Evolutionary conservation across 2,888 invertebrate species (phyloP).

Genomic region (Notodonta ziczac): DNA sequence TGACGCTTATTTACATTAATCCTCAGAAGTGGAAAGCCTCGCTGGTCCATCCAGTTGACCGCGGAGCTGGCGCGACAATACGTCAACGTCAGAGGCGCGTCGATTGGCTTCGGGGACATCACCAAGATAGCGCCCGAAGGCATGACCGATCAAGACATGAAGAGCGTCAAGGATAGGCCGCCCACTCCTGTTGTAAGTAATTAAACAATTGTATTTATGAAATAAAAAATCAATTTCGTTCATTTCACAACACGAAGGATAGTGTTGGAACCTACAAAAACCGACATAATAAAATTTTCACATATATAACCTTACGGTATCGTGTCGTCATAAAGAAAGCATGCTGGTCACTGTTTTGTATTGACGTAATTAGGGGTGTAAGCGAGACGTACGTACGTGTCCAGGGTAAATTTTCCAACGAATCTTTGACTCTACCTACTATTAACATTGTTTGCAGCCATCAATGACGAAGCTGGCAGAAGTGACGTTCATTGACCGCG

Average conservation of each 20-base stretch:
- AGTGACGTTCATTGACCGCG: constrained; percentile 68
- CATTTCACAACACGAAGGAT: too few species aligned
- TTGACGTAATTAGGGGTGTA: too few species aligned
- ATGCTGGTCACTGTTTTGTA: too few species aligned
- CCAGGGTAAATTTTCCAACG: too few species aligned
- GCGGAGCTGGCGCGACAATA: constrained; percentile 54
- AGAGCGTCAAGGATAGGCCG: constrained; percentile 61
- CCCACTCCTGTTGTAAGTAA: constrained; percentile 73
- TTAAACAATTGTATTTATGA: background rate
- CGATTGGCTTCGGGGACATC: constrained; percentile 63
- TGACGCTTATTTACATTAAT: too few species aligned
- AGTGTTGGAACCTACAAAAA: too few species aligned
- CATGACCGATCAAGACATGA: constrained; percentile 56
- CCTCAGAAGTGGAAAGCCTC: constrained; percentile 15
- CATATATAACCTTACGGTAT: too few species aligned
- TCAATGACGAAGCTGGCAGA: constrained; percentile 73
- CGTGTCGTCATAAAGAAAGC: too few species aligned
- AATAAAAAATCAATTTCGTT: too few species aligned
- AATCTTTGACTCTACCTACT: background rate
- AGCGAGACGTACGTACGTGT: too few species aligned
- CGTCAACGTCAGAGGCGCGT: constrained; percentile 27
- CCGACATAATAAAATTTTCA: too few species aligned
- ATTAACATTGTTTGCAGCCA: constrained; percentile 51
- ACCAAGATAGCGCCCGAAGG: constrained; percentile 48
- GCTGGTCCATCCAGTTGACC: constrained; percentile 60